These are phyloP conservation scores for Nebria salina DNA, from an alignment of 2,888 invertebrate species.

Conservation along the genomic window DNA sequence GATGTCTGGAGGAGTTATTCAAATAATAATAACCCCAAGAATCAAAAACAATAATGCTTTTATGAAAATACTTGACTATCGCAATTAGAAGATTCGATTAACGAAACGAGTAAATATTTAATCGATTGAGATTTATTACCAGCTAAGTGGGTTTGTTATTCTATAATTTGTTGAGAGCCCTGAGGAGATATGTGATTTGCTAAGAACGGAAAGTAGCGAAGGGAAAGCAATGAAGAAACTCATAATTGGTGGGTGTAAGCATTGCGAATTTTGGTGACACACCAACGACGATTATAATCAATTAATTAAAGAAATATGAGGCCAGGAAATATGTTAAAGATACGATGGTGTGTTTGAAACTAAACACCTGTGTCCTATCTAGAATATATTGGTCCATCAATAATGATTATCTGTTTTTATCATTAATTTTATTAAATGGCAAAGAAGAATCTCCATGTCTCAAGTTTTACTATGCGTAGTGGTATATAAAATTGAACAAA, in stretches of 20 bases:
- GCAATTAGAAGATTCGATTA: not conserved
- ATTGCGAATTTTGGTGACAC: not conserved
- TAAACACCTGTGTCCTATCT: too few species aligned
- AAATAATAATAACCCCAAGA: too few species aligned
- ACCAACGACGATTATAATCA: not conserved
- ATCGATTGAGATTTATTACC: slow-evolving; percentile 31
- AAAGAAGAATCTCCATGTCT: too few species aligned
- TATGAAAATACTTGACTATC: not conserved
- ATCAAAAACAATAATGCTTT: too few species aligned
- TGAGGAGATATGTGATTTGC: slow-evolving; percentile 16
- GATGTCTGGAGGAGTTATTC: not conserved
- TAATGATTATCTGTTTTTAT: too few species aligned
- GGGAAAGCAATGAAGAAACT: not conserved
- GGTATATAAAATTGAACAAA: too few species aligned
- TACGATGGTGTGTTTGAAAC: too few species aligned
- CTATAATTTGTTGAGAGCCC: slow-evolving; percentile 32
- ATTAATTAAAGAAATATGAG: not conserved
- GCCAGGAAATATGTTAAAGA: not conserved
- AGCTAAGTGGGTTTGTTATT: slow-evolving; percentile 34
- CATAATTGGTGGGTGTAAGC: not conserved
- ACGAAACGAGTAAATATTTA: slow-evolving; percentile 30
- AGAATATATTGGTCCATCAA: too few species aligned
- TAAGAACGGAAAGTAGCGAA: not conserved
- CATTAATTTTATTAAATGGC: too few species aligned
- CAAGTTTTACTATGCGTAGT: too few species aligned